These are phyloP conservation scores for Drosophila funebris DNA, from an alignment of 1,140 invertebrate species.

Conservation along the genomic window DNA sequence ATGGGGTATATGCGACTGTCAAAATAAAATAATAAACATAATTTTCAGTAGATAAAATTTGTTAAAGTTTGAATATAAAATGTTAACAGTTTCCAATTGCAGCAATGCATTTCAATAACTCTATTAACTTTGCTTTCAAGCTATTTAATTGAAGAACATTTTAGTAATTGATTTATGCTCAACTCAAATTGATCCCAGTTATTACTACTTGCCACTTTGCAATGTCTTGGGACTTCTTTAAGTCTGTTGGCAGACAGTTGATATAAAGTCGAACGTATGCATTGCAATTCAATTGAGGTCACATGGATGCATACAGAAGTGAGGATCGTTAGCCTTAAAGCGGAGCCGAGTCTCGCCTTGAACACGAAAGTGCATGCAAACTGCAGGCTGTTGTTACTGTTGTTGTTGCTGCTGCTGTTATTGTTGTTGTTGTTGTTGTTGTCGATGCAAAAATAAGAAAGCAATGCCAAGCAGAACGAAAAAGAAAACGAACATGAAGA, in stretches of 20 bases:
- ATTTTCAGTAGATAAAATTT: too few relatives aligned
- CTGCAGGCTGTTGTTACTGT: slow-evolving; percentile 1
- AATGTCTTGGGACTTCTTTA: not conserved
- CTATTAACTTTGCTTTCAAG: not conserved
- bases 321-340: slow-evolving; percentile 24
- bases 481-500: slow-evolving; percentile 28
- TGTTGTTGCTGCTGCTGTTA: slow-evolving; percentile 2
- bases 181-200: not conserved
- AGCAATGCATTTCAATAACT: not conserved
- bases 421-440: slow-evolving; percentile 1
- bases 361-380: not conserved
- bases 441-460: slow-evolving; percentile 19
- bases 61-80: too few relatives aligned
- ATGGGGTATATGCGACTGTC: not conserved
- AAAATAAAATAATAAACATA: too few relatives aligned
- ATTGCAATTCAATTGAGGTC: slow-evolving; percentile 36
- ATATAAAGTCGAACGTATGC: not conserved
- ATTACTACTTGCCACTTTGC: not conserved
- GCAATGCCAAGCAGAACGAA: slow-evolving; percentile 50
- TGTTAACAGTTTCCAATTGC: too few relatives aligned
- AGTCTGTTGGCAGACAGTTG: not conserved
- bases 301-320: not conserved
- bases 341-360: not conserved
- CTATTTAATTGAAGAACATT: not conserved
- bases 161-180: slow-evolving; percentile 9